A percentile compares a stretch with the other conserved stretches of the same genome.
These are phyloP conservation scores for Molossus alvarezi DNA, from an alignment of 2,797 vertebrate genomes.

Conservation along the genomic window DNA sequence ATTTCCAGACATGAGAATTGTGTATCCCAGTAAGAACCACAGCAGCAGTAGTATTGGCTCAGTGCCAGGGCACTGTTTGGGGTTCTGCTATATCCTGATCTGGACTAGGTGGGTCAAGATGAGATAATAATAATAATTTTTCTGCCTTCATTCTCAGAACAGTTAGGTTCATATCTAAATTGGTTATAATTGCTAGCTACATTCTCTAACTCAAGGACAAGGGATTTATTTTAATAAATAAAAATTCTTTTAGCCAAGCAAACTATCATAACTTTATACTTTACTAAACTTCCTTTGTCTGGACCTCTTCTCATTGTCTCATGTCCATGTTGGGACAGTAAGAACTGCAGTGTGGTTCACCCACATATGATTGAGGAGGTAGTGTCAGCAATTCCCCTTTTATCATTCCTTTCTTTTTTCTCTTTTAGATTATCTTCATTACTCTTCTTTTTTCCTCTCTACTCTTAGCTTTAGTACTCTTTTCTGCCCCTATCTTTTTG, in stretches of 20 bases:
- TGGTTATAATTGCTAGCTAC: not conserved
- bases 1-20: not conserved
- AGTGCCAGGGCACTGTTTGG: not conserved
- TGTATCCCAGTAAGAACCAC: not conserved
- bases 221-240: not conserved
- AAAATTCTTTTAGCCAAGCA: not conserved
- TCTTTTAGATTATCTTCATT: not conserved
- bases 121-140: not conserved
- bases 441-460: not conserved
- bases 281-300: not conserved
- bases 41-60: too few relatives aligned
- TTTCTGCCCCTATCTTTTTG: not conserved
- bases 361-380: not conserved
- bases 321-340: not conserved
- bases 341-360: not conserved
- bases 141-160: not conserved
- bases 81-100: not conserved
- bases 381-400: not conserved
- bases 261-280: not conserved
- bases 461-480: not conserved
- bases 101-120: not conserved
- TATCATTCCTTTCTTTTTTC: not conserved
- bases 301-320: not conserved
- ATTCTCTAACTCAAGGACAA: not conserved
- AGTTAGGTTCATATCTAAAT: not conserved